phyloP scores from a whole-genome alignment of 1,140 invertebrate genomes.

The Drosophila neocordata region DNA sequence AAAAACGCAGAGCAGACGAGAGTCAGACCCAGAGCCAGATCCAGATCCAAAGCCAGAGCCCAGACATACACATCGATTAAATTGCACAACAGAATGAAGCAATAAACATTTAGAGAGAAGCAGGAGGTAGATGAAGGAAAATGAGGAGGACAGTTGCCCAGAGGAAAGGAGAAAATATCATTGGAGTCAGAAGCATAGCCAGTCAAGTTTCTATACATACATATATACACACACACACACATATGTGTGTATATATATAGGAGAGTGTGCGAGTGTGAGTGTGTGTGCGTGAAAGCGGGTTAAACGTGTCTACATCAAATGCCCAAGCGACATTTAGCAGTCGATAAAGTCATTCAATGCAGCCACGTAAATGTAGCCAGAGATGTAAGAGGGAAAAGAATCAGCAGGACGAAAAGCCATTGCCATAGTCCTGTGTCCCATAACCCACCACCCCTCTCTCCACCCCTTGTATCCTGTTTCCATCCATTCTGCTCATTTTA shows the following conservation, averaged over 20 bases:
- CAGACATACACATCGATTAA: constrained; percentile 72
- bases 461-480: neutral
- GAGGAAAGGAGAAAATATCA: constrained; percentile 53
- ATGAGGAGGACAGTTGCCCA: constrained; percentile 25
- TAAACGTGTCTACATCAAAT: constrained; percentile 80
- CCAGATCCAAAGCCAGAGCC: constrained; percentile 29
- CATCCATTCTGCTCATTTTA: constrained; percentile 61
- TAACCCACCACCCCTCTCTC: neutral
- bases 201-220: constrained; percentile 4
- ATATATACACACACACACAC: neutral
- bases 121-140: constrained; percentile 33
- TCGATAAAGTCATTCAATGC: constrained; percentile 78
- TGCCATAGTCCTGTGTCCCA: neutral
- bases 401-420: neutral
- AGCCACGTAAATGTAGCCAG: constrained; percentile 62
- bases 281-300: constrained; percentile 71
- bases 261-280: constrained; percentile 46
- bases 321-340: constrained; percentile 79
- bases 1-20: constrained; percentile 17
- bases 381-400: constrained; percentile 20
- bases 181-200: constrained; percentile 16
- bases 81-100: constrained; percentile 80
- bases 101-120: constrained; percentile 77
- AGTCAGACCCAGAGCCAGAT: constrained; percentile 14
- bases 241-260: constrained; percentile 32